Base-by-base conservation (phyloP, 2,888 invertebrate species). In the Netelia virgata region DNA sequence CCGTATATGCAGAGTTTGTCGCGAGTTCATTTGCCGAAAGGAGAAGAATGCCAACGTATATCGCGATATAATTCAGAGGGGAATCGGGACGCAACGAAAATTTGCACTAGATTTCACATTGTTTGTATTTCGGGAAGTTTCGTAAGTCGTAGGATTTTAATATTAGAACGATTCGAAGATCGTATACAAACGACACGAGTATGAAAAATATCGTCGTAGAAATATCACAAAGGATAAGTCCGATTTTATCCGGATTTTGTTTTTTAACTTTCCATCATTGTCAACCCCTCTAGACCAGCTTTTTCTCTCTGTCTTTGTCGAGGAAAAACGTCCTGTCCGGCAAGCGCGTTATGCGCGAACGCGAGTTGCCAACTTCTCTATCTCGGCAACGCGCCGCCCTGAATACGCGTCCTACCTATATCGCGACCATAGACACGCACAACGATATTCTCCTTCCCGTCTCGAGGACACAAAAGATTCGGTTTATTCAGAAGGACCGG, bases 381-480 rank as follows among this genome's bases (percentile, higher is more conserved):
- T 80, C 61, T 76, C 61, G 50, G 80, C 75, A 81, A 63, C 18
- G 50, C 61, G 61, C 81, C 74, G 75, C 69, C 41, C 61, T 63
- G 68, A 23, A 43, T 41, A 66, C 61, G 36, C 68, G 28, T n/a
- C n/a, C n/a, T 73, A 72, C 59, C 61, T 50, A 61, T 28, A 59
- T 55, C 55, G 50, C 43, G 53, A 36, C 11, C 23, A 36, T 23
- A 43, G 70, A 9, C 69, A 69, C 18, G 20, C 50, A 53, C 63
- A 36, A 61, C 69, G 77, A 78, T 63, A n/a, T 70, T 41, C 66
- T 43, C 53, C 18, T 63, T n/a, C 41, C 20, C 63, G 50, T 59
- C 43, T 76, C 68, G 16, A 68, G 73, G 64, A 76, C 68, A 84
- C 84, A 84, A 84, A 84, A 81, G 80, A 81, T 64, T 77, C 76